Evolutionary conservation across 2,797 vertebrate species (phyloP).

Genomic region (Ctenopoma multispine): DNA sequence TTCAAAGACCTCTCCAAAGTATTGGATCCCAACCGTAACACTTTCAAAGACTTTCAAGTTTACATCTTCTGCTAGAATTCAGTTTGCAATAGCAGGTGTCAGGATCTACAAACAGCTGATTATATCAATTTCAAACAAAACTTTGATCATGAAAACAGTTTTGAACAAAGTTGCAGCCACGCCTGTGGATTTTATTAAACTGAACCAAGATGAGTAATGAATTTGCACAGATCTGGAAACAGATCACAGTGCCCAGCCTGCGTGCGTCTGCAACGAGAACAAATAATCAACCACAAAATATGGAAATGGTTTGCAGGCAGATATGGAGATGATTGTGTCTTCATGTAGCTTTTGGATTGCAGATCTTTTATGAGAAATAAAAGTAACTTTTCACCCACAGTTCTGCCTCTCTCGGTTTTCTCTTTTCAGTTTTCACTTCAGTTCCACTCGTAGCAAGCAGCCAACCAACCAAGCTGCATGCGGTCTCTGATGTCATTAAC

Average conservation of each 20-base stretch:
- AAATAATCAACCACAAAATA: slow-evolving; percentile 66
- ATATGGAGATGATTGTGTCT: slow-evolving; percentile 58
- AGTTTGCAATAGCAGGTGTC: slow-evolving; percentile 28
- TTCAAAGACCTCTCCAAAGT: slow-evolving; percentile 33
- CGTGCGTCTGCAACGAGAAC: slow-evolving; percentile 42
- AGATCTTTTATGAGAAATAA: slow-evolving; percentile 55
- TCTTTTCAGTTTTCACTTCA: slow-evolving; percentile 29
- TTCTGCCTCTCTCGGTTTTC: slow-evolving; percentile 47
- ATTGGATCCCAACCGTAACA: neutral
- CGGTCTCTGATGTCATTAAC: slow-evolving; percentile 68
- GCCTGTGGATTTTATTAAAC: slow-evolving; percentile 49
- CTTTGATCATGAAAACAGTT: slow-evolving; percentile 39
- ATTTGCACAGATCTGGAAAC: slow-evolving; percentile 39
- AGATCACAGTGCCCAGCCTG: slow-evolving; percentile 30
- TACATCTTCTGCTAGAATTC: slow-evolving; percentile 6
- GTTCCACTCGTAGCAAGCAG: slow-evolving; percentile 39
- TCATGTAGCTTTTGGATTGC: slow-evolving; percentile 40
- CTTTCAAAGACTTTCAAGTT: slow-evolving; percentile 12
- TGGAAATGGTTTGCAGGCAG: slow-evolving; percentile 60
- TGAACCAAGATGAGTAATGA: slow-evolving; percentile 31
- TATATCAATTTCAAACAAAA: slow-evolving; percentile 47
- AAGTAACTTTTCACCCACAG: slow-evolving; percentile 62
- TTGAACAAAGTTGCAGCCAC: slow-evolving; percentile 22
- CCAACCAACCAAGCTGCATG: slow-evolving; percentile 45
- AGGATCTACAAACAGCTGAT: slow-evolving; percentile 26